Evolutionary conservation across 2,113 vertebrate species (phyloP).

Genomic region (Mustela nigripes): DNA sequence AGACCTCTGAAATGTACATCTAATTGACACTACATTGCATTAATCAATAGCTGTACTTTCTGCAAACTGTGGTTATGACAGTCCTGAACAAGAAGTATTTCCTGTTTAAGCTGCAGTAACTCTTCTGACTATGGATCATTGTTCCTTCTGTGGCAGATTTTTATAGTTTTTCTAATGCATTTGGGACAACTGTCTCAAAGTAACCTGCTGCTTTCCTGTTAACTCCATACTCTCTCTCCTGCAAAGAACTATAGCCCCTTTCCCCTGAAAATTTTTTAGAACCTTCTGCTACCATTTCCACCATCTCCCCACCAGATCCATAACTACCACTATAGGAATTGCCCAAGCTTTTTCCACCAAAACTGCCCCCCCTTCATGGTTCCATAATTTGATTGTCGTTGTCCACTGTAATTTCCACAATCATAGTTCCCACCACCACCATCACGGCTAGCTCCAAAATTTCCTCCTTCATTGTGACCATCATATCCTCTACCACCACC

Average conservation of each 20-base stretch:
- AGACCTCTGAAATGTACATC: slow-evolving; percentile 95
- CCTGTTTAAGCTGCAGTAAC: slow-evolving; percentile 96
- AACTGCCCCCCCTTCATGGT: not conserved
- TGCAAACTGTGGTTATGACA: slow-evolving; percentile 95
- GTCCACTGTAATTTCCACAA: not conserved
- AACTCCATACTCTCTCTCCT: slow-evolving; percentile 98
- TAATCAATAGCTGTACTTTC: slow-evolving; percentile 93
- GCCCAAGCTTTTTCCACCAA: not conserved
- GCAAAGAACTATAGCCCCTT: slow-evolving; percentile 98
- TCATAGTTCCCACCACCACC: not conserved
- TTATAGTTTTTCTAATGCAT: slow-evolving; percentile 96
- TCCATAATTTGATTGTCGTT: not conserved
- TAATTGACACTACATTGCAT: slow-evolving; percentile 93
- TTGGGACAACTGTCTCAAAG: slow-evolving; percentile 99
- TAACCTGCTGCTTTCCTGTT: slow-evolving; percentile 99
- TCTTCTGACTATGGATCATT: slow-evolving; percentile 96
- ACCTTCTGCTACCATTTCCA: not conserved
- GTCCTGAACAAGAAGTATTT: slow-evolving; percentile 95
- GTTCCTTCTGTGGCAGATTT: slow-evolving; percentile 93
- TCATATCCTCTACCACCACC: too few species aligned
- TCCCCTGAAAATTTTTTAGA: not conserved
- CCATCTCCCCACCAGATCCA: not conserved
- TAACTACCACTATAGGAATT: not conserved
- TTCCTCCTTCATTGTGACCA: too few species aligned
- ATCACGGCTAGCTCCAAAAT: too few species aligned